Conservation (phyloP, 37 sponge, comb jelly and placozoan genomes). For the Halisarca cf. caerulea region DNA sequence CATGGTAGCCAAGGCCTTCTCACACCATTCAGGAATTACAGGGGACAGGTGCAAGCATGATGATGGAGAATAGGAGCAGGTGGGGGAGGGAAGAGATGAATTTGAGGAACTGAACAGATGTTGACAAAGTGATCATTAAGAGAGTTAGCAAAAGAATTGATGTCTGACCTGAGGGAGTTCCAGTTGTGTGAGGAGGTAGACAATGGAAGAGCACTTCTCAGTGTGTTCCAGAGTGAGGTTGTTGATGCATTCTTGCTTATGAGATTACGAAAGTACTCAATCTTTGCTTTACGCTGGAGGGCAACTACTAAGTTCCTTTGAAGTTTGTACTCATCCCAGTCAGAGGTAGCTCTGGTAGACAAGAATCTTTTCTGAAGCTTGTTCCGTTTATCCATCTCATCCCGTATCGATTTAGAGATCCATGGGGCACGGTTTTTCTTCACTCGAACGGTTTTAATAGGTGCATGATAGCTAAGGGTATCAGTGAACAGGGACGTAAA, state of each 20-base stretch:
- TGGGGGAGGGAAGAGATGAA: not conserved
- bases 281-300: not conserved
- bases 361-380: not conserved
- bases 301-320: not conserved
- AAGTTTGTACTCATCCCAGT: not conserved
- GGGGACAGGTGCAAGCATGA: not conserved
- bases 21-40: not conserved
- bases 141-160: constrained; percentile 13
- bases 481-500: not conserved
- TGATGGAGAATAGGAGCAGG: not conserved
- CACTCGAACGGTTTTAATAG: not conserved
- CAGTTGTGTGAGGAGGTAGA: not conserved
- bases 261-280: not conserved
- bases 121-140: constrained; percentile 19
- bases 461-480: not conserved
- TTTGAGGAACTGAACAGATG: not conserved
- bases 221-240: not conserved
- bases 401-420: constrained; percentile 1
- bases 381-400: constrained; percentile 14
- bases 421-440: constrained; percentile 18
- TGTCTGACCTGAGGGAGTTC: not conserved
- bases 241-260: not conserved
- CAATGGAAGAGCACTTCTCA: not conserved
- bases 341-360: not conserved
- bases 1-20: not conserved